Evolutionary conservation across 2,888 invertebrate genomes (phyloP).

Genomic region (Luffia ferchaultella): DNA sequence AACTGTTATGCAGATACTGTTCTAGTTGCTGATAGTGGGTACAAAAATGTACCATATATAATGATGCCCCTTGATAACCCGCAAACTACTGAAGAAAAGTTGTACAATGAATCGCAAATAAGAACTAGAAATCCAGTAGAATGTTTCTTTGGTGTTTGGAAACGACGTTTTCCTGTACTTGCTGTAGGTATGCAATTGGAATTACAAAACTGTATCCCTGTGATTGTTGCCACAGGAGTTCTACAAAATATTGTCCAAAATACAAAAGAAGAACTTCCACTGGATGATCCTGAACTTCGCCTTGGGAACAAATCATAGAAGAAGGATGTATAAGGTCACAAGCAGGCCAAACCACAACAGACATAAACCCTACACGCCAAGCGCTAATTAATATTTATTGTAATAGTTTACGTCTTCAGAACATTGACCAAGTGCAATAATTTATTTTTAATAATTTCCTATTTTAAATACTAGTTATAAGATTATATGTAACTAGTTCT

Average conservation of each 20-base stretch:
- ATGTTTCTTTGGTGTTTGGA: conserved; percentile 20
- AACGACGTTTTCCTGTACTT: conserved; percentile 23
- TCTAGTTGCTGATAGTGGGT: conserved; percentile 21
- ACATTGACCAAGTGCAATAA: too few relatives aligned
- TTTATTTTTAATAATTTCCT: too few relatives aligned
- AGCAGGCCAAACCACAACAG: too few relatives aligned
- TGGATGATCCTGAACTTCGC: neutral
- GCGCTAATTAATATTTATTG: too few relatives aligned
- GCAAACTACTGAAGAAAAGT: conserved; percentile 7
- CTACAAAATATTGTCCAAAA: neutral
- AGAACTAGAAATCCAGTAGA: conserved; percentile 16
- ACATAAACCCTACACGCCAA: too few relatives aligned
- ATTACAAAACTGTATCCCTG: too few relatives aligned
- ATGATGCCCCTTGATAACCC: conserved; percentile 1
- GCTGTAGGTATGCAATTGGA: conserved; percentile 20
- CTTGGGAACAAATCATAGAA: neutral
- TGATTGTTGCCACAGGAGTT: too few relatives aligned
- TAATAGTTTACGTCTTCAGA: too few relatives aligned
- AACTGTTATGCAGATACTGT: conserved; percentile 9
- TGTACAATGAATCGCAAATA: conserved; percentile 16
- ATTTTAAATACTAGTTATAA: too few relatives aligned
- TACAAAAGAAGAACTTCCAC: neutral
- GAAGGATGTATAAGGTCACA: too few relatives aligned
- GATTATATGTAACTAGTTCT: too few relatives aligned
- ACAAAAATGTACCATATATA: conserved; percentile 6